Base-by-base conservation (phyloP, 2,888 invertebrate genomes). In the Nomada ferruginata region DNA sequence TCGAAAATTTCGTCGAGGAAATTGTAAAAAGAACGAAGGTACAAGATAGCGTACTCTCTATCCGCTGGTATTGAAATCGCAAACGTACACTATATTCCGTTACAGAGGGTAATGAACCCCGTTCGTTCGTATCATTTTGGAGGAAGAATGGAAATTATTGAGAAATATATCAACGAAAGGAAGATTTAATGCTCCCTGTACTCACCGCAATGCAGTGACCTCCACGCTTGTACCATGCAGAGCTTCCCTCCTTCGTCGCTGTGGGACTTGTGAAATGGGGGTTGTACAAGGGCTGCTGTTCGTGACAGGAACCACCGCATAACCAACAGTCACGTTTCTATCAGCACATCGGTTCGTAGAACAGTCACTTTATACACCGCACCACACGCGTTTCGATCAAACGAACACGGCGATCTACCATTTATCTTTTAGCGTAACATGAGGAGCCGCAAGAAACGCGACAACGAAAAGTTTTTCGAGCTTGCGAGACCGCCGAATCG, bases 131-230 rank as follows among this genome's bases (percentile, higher is more conserved):
- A 47, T 72, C 64, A 74, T 64, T 52, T 65, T 20, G 26, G 29
- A 26, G 55, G 52, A 29, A 75, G 53, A 52, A 63, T 42, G 57
- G 15, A 15, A 11, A 9, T 50, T 20, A 20, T n/a, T 23, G 69
- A 47, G 20, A 50, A 36, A 15, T n/a, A 50, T 50, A 70, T 44
- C n/a, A 11, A 36, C 9, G n/a, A 71, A 65, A 57, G 29, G 13
- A n/a, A 60, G 15, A 13, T 9, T 23, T 15, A 73, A 77, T 42
- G 78, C 78, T 79, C 65, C 20, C 75, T 60, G 78, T 86, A 92
- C 91, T 91, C 85, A 92, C 92, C 91, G 91, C 90, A 91, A 92
- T 92, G 90, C 90, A 91, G 91, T 88, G 82, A 91, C 85, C 82
- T 89, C 89, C 85, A 83, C 85, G 78, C 77, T 84, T 85, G 85